Evolutionary conservation across 92 coral and sea anemone genomes (phyloP), one percentile per base, ranked within the genome.

Genomic region (Blastomussa wellsi): DNA sequence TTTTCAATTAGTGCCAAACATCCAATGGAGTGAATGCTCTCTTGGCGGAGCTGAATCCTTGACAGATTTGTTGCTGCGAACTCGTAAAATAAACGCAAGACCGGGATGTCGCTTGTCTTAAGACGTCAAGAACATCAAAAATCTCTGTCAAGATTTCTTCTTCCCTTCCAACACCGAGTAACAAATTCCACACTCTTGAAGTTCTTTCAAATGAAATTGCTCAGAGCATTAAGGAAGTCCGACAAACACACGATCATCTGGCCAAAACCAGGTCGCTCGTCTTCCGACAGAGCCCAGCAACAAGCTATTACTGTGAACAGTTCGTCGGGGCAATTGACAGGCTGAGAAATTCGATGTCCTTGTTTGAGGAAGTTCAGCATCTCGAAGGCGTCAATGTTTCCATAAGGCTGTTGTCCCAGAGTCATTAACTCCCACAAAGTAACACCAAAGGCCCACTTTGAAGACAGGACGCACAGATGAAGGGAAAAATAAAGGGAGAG

Each of bases 261-360:
- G 3, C 95, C 95, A 68, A 96, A 93, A 78, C 97, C 89, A 7
- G 99, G 99, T 51, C 99, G 88, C 71, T 96, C 99, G 62, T 94
- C 99, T 64, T 91, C 98, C 16, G 99, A 96, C 75, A 96, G 76
- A 15, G 99, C 99, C 99, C 99, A 96, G 59, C 99, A 96, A 68
- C 98, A 94, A 0, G 98, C 99, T 33, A 96, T 95, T 81, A 96
- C 94, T 14, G 95, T 96, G 62, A 96, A 96, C 31, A 96, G 92
- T 88, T 96, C 99, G 82, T 96, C 99, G 7, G 99, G 99, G 69
- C 99, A 96, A 79, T 95, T 95, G 73, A 95, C 77, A 13, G 99
- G 99, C 86, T 96, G 99, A 19, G 98, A 97, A 22, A 96, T 90
- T 37, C 99, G 85, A 84, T 96, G 99, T 16, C 99, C 99, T 73